Evolutionary conservation across 2,888 invertebrate genomes (phyloP).

Genomic region (Alloscopus bannaensis): DNA sequence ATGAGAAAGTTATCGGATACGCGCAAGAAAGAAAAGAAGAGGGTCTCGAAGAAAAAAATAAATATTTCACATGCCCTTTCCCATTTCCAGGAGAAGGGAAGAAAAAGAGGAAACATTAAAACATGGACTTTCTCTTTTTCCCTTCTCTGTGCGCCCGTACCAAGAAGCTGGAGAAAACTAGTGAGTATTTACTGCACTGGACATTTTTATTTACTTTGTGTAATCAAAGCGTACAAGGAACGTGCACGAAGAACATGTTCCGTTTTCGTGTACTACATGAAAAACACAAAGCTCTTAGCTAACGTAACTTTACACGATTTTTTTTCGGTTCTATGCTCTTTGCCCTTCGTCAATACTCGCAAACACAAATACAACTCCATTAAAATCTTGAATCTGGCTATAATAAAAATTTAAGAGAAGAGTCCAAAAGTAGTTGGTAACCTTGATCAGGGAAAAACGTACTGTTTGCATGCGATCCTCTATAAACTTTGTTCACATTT

Average conservation of each 20-base stretch:
- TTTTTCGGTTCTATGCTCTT: background rate
- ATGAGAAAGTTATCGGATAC: no score
- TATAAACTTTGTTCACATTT: background rate
- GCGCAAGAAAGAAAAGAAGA: no score
- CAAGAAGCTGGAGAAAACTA: conserved; percentile 3
- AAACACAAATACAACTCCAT: conserved; percentile 35
- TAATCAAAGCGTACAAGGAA: conserved; percentile 8
- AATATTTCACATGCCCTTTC: conserved; percentile 11
- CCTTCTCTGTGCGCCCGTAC: background rate
- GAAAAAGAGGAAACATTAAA: background rate
- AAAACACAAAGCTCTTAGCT: no score
- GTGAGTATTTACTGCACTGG: conserved; percentile 47
- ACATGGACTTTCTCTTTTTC: background rate
- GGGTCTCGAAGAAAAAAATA: no score
- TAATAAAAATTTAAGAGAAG: conserved; percentile 17
- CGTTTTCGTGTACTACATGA: no score
- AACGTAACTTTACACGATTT: background rate
- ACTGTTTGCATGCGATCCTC: background rate
- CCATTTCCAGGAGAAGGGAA: background rate
- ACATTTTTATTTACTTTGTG: conserved; percentile 55
- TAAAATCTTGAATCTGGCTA: no score
- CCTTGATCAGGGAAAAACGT: conserved; percentile 49
- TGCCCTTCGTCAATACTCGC: conserved; percentile 1
- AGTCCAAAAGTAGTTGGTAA: conserved; percentile 33
- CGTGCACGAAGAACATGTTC: background rate